Base-by-base conservation (phyloP, 2,888 invertebrate species). In the Cephus pygmeus region DNA sequence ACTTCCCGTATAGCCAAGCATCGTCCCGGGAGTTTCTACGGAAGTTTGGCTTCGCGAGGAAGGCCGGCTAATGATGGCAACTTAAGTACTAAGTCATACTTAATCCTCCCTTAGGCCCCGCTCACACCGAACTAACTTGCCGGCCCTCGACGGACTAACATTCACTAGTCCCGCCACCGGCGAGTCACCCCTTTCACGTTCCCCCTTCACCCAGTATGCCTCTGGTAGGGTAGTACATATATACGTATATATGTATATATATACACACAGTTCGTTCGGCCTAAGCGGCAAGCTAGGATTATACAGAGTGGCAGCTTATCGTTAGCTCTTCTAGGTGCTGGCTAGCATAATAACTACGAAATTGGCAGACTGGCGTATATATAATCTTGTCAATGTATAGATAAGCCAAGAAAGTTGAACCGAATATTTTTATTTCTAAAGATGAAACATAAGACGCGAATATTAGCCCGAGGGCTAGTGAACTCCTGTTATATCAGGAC, bases 21-120 rank as follows among this genome's bases (percentile, higher is more conserved):
- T 23, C 56, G 56, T 56, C 56, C 56, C 56, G 23, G 56, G 56
- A 56, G 23, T 30, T 36, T 56, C 15, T 40, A 34, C 30, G 78
- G 73, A 81, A 83, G 79, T 83, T 84, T 71, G 77, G 68, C 77
- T 75, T 74, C 79, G 80, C 73, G 71, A 77, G 76, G 77, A 81
- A 81, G 86, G 82, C 82, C 83, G 84, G 87, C 89, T 90, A 89
- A 90, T 88, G 88, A 87, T 86, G 88, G 87, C 87, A 90, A 91
- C 89, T 90, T 90, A 86, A 88, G 86, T 86, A 90, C 87, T 90
- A 90, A 91, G 89, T 90, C 90, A 87, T 88, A 87, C 87, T 89
- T 90, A 91, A 88, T 89, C 88, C 84, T 81, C 73, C 80, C 81
- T 82, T 40, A 31, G 78, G 35, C 74, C 36, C 85, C 77, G 77